A percentile compares a stretch with the other conserved stretches of the same genome.
phyloP scores from a whole-genome alignment of 2,113 vertebrate genomes.

The Cheirogaleus medius region DNA sequence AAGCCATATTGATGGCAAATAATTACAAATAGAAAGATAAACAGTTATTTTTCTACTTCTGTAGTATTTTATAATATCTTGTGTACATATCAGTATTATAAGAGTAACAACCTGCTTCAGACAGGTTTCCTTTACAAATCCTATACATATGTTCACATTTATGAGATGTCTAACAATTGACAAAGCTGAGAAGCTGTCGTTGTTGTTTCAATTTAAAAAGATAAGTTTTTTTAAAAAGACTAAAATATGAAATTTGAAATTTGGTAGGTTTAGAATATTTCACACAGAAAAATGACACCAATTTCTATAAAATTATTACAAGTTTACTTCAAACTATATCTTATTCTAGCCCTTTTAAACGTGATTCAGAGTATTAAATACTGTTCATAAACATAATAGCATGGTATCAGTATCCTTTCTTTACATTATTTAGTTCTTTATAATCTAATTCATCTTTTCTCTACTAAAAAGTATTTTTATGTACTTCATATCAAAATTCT shows the following conservation, averaged over 20 bases:
- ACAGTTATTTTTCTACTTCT: neutral
- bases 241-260: neutral
- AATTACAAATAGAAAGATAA: neutral
- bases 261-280: neutral
- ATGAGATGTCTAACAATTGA: neutral
- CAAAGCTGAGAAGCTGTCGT: neutral
- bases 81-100: neutral
- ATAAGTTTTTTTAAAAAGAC: neutral
- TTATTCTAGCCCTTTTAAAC: neutral
- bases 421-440: neutral
- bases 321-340: neutral
- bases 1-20: neutral
- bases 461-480: neutral
- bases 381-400: neutral
- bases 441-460: neutral
- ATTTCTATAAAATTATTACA: neutral
- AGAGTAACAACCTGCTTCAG: neutral
- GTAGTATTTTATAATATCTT: neutral
- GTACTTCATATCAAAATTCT: neutral
- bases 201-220: neutral
- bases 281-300: neutral
- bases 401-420: neutral
- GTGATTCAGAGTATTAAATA: neutral
- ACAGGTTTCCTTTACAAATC: slow-evolving; percentile 9
- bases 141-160: neutral